Evolutionary conservation across 2,113 vertebrate species (phyloP).

Genomic region (Marcusenius ussheri): DNA sequence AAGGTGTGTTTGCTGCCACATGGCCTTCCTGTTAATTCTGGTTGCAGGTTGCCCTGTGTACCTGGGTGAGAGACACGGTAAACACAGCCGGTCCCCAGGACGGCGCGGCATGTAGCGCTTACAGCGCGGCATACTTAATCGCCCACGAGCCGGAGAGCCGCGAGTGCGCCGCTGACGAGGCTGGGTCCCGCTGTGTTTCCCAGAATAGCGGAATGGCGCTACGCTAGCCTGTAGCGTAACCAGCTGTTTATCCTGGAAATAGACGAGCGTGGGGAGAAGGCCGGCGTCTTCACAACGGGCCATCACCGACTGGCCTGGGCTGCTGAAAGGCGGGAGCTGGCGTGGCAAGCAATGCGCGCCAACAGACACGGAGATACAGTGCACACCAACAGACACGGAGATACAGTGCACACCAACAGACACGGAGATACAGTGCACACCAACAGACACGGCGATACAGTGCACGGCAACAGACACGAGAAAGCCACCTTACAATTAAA

Average conservation of each 20-base stretch:
- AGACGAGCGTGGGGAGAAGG: not conserved
- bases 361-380: not conserved
- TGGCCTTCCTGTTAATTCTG: not conserved
- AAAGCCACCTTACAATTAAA: not conserved
- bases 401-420: too few relatives aligned
- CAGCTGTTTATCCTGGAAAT: not conserved
- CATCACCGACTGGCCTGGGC: not conserved
- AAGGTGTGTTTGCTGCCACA: not conserved
- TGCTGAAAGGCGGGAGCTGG: not conserved
- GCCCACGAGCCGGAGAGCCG: not conserved
- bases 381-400: not conserved
- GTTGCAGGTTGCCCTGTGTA: not conserved
- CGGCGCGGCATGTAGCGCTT: not conserved
- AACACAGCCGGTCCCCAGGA: not conserved
- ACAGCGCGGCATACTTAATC: not conserved
- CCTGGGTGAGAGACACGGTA: not conserved
- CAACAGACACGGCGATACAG: not conserved
- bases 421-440: too few relatives aligned
- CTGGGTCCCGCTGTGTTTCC: not conserved
- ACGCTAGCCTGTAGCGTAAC: not conserved
- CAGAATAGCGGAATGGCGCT: not conserved
- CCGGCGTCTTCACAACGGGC: not conserved
- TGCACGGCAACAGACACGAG: too few relatives aligned
- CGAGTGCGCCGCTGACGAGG: not conserved
- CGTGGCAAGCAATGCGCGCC: not conserved